Evolutionary conservation across 2,113 vertebrate species (phyloP).

Genomic region (Myrmecobius fasciatus): DNA sequence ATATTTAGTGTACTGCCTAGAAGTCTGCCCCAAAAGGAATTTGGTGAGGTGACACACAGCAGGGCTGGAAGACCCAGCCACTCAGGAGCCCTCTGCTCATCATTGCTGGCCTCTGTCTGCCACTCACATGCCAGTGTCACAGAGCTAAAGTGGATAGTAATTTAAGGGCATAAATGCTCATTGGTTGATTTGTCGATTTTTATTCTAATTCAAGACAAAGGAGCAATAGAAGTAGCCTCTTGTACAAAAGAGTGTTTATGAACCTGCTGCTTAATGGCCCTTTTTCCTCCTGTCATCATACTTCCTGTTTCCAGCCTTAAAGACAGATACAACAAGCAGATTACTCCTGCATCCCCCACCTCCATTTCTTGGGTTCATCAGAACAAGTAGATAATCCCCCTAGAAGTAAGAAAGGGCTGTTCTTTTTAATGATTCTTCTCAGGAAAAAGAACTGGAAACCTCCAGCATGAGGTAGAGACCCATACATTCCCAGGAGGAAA

Average conservation of each 20-base stretch:
- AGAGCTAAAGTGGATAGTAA: neutral
- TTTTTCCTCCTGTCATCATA: slow-evolving; percentile 5
- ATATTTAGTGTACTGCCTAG: neutral
- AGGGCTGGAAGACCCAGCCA: neutral
- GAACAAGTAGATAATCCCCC: neutral
- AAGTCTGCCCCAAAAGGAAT: slow-evolving; percentile 36
- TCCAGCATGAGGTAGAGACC: neutral
- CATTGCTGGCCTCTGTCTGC: slow-evolving; percentile 4
- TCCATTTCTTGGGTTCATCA: neutral
- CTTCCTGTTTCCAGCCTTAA: slow-evolving; percentile 14
- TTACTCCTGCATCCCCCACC: neutral
- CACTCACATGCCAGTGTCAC: neutral
- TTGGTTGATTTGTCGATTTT: neutral
- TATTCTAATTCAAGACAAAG: neutral
- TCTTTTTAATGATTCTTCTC: neutral
- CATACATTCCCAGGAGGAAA: neutral
- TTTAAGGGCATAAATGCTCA: neutral
- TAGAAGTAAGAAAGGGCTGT: neutral
- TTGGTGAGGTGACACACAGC: slow-evolving; percentile 25
- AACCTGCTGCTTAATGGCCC: slow-evolving; percentile 9
- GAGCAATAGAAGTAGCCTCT: neutral
- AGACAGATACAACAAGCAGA: neutral
- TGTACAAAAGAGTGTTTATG: neutral
- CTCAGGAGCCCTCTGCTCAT: neutral
- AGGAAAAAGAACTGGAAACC: slow-evolving; percentile 29